Conservation (phyloP, 2,113 vertebrate species). For the Pavo muticus region DNA sequence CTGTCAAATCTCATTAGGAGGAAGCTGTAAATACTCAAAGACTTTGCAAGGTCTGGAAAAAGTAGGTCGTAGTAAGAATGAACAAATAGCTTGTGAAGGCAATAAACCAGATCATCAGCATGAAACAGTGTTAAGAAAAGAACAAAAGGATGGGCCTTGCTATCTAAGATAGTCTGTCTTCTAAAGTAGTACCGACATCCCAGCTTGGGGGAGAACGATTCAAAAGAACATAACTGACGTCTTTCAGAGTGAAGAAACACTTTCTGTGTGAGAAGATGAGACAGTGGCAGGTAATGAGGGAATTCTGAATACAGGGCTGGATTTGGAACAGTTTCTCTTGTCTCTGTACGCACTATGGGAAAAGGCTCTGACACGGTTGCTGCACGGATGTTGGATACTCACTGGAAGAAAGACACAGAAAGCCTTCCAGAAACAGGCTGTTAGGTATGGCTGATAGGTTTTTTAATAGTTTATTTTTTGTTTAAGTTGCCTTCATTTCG, state of each 20-base stretch:
- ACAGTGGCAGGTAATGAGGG: neutral
- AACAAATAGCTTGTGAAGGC: neutral
- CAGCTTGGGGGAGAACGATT: neutral
- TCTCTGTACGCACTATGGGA: accelerated
- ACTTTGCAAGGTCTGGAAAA: neutral
- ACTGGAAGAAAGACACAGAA: neutral
- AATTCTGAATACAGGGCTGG: neutral
- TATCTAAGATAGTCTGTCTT: neutral
- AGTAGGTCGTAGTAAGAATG: neutral
- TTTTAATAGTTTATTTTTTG: neutral
- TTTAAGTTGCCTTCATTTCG: neutral
- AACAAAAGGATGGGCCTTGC: neutral
- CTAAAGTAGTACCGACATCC: neutral
- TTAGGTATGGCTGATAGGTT: neutral
- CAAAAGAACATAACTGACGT: neutral
- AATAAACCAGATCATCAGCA: neutral
- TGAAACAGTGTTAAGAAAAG: neutral
- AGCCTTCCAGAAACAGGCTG: neutral
- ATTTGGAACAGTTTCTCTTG: neutral
- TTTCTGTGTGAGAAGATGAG: neutral
- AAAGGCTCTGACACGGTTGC: neutral
- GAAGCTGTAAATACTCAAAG: neutral
- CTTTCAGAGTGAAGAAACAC: neutral
- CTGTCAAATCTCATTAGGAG: constrained; percentile 1
- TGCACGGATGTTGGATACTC: neutral